phyloP scores from a whole-genome alignment of 2,888 invertebrate species.

The Pandemis corylana region DNA sequence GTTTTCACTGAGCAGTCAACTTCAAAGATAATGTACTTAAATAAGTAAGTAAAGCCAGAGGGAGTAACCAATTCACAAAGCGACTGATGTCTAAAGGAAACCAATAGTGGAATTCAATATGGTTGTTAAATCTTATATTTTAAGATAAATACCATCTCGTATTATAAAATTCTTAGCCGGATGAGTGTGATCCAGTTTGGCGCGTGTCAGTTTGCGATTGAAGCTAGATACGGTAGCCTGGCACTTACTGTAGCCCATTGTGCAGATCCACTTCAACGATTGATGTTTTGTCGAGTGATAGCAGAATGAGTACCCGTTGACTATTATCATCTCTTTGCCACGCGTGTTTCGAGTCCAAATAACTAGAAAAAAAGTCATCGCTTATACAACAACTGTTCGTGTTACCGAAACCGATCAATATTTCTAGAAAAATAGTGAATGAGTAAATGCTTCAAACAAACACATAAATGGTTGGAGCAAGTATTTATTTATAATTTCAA shows the following conservation, averaged over 20 bases:
- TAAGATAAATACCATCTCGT: background rate
- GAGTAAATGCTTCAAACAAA: too few species aligned
- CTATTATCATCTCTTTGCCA: slow-evolving; percentile 47
- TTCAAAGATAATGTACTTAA: too few species aligned
- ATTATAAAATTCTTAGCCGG: background rate
- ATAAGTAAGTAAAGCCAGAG: too few species aligned
- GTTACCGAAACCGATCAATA: too few species aligned
- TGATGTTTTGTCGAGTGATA: background rate
- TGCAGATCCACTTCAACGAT: background rate
- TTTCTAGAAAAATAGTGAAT: too few species aligned
- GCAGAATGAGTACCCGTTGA: slow-evolving; percentile 31
- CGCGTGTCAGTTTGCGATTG: background rate
- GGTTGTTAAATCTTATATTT: background rate
- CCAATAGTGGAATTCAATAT: too few species aligned
- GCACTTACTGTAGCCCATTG: background rate
- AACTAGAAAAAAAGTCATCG: slow-evolving; percentile 44
- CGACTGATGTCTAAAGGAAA: too few species aligned
- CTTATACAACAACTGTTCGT: too few species aligned
- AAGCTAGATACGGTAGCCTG: background rate
- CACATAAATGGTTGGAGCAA: too few species aligned
- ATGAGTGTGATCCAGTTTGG: background rate
- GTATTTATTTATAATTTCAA: too few species aligned
- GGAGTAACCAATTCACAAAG: too few species aligned
- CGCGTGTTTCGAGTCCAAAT: slow-evolving; percentile 36
- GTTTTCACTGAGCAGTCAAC: too few species aligned